A percentile compares a stretch with the other conserved stretches of the same genome.
Conservation (phyloP, 1,140 invertebrate genomes). For the Drosophila repleta region DNA sequence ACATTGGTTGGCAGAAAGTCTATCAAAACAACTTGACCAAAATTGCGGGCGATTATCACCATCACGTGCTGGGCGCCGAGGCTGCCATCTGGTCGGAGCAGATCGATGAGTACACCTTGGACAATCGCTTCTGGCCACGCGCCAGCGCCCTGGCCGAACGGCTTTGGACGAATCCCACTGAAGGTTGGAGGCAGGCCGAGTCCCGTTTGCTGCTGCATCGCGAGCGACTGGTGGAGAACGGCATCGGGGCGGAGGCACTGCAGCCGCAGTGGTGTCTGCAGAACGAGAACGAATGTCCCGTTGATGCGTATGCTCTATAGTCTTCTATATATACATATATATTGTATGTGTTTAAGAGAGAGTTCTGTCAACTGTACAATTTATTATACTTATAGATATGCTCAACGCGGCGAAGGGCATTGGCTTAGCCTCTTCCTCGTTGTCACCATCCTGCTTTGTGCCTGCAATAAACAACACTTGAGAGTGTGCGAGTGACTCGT, state of each 20-base stretch:
- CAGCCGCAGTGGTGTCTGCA: slow-evolving; percentile 93
- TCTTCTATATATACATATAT: slow-evolving; percentile 17
- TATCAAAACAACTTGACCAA: slow-evolving; percentile 90
- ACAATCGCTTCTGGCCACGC: slow-evolving; percentile 91
- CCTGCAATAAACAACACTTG: slow-evolving; percentile 58
- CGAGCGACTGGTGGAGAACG: slow-evolving; percentile 88
- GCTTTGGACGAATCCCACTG: slow-evolving; percentile 89
- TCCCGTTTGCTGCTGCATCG: slow-evolving; percentile 88
- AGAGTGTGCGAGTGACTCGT: slow-evolving; percentile 56
- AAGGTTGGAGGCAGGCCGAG: slow-evolving; percentile 87
- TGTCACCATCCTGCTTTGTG: slow-evolving; percentile 24
- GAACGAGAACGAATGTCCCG: slow-evolving; percentile 89
- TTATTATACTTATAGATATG: slow-evolving; percentile 51
- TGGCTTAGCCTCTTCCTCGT: slow-evolving; percentile 23
- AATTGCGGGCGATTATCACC: slow-evolving; percentile 85
- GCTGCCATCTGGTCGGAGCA: slow-evolving; percentile 93
- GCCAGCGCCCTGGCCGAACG: slow-evolving; percentile 92
- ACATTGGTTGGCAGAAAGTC: slow-evolving; percentile 94
- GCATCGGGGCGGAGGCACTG: slow-evolving; percentile 88
- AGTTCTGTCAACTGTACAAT: slow-evolving; percentile 27
- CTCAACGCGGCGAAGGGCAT: slow-evolving; percentile 7
- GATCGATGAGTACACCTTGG: slow-evolving; percentile 87
- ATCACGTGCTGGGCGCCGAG: slow-evolving; percentile 89
- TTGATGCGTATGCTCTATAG: slow-evolving; percentile 69
- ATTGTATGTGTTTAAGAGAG: slow-evolving; percentile 10